These are phyloP conservation scores for Chaetophractus vellerosus DNA, from an alignment of 2,797 vertebrate genomes.

Conservation along the genomic window DNA sequence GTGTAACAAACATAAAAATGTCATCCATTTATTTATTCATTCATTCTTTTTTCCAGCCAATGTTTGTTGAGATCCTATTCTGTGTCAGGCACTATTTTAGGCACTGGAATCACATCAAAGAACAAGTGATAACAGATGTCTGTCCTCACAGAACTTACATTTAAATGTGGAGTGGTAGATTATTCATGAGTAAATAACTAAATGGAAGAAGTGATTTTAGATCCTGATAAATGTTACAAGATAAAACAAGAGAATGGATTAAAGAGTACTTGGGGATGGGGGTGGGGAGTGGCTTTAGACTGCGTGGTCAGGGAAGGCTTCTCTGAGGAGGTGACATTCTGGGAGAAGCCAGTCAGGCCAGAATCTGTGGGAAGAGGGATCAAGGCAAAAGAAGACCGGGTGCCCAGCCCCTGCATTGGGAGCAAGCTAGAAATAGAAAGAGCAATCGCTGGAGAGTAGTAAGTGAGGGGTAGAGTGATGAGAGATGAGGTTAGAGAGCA, in stretches of 20 bases:
- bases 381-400: neutral
- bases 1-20: neutral
- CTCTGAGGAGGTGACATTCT: neutral
- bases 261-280: neutral
- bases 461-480: neutral
- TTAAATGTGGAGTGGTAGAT: neutral
- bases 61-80: neutral
- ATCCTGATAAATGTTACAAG: neutral
- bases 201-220: neutral
- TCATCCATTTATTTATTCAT: conserved; percentile 20
- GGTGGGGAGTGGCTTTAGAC: neutral
- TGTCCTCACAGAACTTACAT: neutral
- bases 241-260: neutral
- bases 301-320: too few relatives aligned
- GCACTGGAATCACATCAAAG: neutral
- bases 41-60: neutral
- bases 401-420: neutral
- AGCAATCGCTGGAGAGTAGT: neutral
- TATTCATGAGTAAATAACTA: neutral
- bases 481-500: neutral
- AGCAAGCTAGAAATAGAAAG: neutral
- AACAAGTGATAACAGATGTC: neutral
- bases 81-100: neutral
- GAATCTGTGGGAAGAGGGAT: neutral
- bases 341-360: neutral